Evolutionary conservation across 2,797 vertebrate genomes (phyloP).

Genomic region (Lithobates sylvaticus): DNA sequence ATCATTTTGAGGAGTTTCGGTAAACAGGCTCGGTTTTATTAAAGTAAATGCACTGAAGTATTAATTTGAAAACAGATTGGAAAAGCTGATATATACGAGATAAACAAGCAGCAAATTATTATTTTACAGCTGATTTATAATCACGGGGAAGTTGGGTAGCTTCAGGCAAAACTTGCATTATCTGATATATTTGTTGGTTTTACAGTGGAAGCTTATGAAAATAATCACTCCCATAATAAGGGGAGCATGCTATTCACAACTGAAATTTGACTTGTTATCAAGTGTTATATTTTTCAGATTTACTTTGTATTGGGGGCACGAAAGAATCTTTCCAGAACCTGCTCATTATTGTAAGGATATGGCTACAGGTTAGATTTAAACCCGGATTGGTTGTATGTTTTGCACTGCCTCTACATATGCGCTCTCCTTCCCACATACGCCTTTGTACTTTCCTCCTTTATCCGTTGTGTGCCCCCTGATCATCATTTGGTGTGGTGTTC

Average conservation of each 20-base stretch:
- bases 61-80: conserved; percentile 19
- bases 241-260: not conserved
- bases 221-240: conserved; percentile 38
- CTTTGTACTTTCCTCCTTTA: too few species aligned
- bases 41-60: conserved; percentile 35
- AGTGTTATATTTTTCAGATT: not conserved
- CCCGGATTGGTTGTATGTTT: too few species aligned
- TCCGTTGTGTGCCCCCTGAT: too few species aligned
- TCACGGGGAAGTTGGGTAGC: conserved; percentile 4
- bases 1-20: not conserved
- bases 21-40: conserved; percentile 14
- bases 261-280: not conserved
- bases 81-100: not conserved
- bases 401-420: too few species aligned
- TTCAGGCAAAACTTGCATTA: conserved; percentile 4
- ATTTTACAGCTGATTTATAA: conserved; percentile 52
- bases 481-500: too few species aligned
- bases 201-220: not conserved
- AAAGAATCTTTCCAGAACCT: too few species aligned
- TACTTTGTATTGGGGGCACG: not conserved
- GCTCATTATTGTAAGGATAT: too few species aligned
- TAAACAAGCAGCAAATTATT: conserved; percentile 15
- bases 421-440: too few species aligned
- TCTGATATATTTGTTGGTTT: conserved; percentile 10
- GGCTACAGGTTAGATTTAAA: too few species aligned